These are phyloP conservation scores for Cyanoderma ruficeps DNA, from an alignment of 2,113 vertebrate genomes.

Conservation along the genomic window DNA sequence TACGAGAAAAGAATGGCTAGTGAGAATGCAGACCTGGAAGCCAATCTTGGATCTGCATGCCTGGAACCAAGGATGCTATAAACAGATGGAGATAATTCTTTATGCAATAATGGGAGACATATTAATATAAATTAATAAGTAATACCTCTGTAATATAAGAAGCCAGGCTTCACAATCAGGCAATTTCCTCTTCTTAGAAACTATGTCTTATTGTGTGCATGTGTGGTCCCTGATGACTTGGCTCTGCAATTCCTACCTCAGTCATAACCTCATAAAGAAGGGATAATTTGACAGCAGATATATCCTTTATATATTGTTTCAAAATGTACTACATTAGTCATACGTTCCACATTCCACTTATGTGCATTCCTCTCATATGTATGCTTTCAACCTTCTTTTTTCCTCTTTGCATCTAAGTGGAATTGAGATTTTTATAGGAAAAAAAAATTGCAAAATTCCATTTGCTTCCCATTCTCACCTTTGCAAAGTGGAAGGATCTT, in stretches of 20 bases:
- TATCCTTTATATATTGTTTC: background rate
- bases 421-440: background rate
- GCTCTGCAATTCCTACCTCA: background rate
- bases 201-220: background rate
- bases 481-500: background rate
- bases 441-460: background rate
- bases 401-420: background rate
- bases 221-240: background rate
- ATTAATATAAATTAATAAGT: background rate
- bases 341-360: background rate
- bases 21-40: background rate
- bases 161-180: background rate
- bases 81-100: background rate
- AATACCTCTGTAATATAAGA: background rate
- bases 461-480: background rate
- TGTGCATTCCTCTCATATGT: background rate
- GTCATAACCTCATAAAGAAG: background rate
- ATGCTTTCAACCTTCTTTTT: background rate
- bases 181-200: background rate
- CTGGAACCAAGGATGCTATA: background rate
- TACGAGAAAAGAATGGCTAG: background rate
- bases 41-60: background rate
- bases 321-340: background rate
- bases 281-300: slow-evolving; percentile 12
- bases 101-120: background rate